Base-by-base conservation (phyloP, 2,888 invertebrate species). In the Zele albiditarsus region DNA sequence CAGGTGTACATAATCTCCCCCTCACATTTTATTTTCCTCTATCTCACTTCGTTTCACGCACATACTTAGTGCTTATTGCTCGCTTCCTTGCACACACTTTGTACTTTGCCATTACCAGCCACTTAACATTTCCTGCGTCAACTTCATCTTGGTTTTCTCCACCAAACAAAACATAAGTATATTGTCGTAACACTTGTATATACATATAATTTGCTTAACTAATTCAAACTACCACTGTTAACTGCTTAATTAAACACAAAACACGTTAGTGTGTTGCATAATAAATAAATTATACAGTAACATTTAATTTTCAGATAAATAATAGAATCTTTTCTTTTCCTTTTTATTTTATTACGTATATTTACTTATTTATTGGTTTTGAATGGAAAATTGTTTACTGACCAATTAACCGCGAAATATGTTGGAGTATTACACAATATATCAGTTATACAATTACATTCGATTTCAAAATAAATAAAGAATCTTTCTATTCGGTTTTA, bases 201-300 rank as follows among this genome's bases (percentile, higher is more conserved):
- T 73, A n/a, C 78, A 80, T 84, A 83, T 87, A 86, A 88, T 87
- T 87, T 88, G 85, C 86, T 85, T 84, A 87, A 86, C 86, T 87
- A 87, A 86, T 87, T 86, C 81, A 81, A 73, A 80, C 79, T 77
- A 73, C 53, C 72, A 75, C 83, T 84, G 88, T 86, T 87, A 88
- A 88, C 84, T 80, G 79, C 78, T 85, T 85, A 85, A 86, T 84
- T 85, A 87, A 83, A 87, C 85, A 88, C 71, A 38, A 33, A 25
- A 27, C 27, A 58, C 23, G n/a, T 67, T 12, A 27, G n/a, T 60
- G 3, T 1, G 33, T 33, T 63, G 33, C 20, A n/a, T 31, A 33
- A 63, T 33, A 63, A 63, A 63, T 63, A 49, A 68, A 68, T 68
- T 63, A 31, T 63, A 33, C 20, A 33, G 63, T 33, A 16, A 46